Evolutionary conservation across 2,797 vertebrate species (phyloP).

Genomic region (Sternarchorhynchus goeldii): DNA sequence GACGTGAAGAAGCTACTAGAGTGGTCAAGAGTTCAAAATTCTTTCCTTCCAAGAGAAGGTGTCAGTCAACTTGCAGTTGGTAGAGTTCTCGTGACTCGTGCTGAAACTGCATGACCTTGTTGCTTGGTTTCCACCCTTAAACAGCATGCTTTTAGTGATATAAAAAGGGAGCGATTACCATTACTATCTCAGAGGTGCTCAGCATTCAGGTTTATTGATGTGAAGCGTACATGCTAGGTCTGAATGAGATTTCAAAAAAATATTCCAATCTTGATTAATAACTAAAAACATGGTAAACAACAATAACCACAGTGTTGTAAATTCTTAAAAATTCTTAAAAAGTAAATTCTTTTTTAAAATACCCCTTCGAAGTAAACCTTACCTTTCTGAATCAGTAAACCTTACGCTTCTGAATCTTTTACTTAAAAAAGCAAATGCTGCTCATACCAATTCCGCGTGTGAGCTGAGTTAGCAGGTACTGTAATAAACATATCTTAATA

Average conservation of each 20-base stretch:
- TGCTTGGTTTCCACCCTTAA: not conserved
- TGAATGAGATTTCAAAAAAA: slow-evolving; percentile 36
- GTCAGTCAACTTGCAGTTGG: not conserved
- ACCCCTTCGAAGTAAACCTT: slow-evolving; percentile 13
- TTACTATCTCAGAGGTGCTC: not conserved
- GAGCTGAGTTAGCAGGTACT: slow-evolving; percentile 6
- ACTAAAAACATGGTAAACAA: not conserved
- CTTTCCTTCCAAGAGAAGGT: not conserved
- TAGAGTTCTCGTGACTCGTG: not conserved
- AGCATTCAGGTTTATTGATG: slow-evolving; percentile 31
- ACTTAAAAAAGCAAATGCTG: not conserved
- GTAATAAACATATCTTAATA: slow-evolving; percentile 38
- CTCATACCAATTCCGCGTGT: slow-evolving; percentile 5
- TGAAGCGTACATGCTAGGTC: slow-evolving; percentile 19
- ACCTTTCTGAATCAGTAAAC: slow-evolving; percentile 22
- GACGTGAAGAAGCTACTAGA: not conserved
- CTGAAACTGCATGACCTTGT: not conserved
- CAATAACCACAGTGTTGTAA: not conserved
- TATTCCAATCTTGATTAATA: slow-evolving; percentile 28
- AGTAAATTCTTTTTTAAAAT: slow-evolving; percentile 31
- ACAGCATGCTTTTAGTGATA: not conserved
- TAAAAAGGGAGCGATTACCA: not conserved
- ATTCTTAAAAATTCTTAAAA: slow-evolving; percentile 18
- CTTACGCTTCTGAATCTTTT: not conserved
- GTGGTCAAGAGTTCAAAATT: not conserved